Evolutionary conservation across 2,888 invertebrate genomes (phyloP).

Genomic region (Entomobrya multifasciata): DNA sequence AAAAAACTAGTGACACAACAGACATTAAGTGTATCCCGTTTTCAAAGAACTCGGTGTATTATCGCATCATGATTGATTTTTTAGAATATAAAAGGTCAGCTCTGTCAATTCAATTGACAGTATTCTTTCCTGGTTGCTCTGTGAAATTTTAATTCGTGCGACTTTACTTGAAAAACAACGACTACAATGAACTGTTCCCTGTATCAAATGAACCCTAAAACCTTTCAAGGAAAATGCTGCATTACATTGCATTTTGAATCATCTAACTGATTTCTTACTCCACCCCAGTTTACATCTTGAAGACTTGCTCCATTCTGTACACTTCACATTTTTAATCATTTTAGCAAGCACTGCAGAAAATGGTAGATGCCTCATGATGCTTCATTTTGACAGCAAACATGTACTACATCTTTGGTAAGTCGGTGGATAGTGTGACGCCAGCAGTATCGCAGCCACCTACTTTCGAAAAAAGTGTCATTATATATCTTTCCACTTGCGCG

Average conservation of each 20-base stretch:
- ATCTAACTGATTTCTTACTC: not conserved
- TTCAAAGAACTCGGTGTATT: too few relatives aligned
- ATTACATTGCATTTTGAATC: too few relatives aligned
- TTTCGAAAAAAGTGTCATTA: not conserved
- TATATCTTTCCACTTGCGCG: not conserved
- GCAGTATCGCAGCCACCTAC: not conserved
- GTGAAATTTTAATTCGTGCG: too few relatives aligned
- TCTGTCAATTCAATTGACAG: too few relatives aligned
- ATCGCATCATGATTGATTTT: too few relatives aligned
- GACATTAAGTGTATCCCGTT: too few relatives aligned
- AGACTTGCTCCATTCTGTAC: not conserved
- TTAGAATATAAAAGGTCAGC: too few relatives aligned
- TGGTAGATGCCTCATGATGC: not conserved
- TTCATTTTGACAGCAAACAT: constrained; percentile 6
- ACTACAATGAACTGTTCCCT: too few relatives aligned
- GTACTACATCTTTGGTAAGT: not conserved
- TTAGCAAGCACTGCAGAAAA: not conserved
- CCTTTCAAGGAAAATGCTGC: too few relatives aligned
- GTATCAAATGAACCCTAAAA: too few relatives aligned
- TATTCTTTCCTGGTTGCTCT: too few relatives aligned
- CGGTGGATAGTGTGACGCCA: constrained; percentile 2
- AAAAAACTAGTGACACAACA: not conserved
- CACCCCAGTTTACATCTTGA: not conserved
- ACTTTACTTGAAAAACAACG: not conserved
- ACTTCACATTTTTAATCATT: not conserved